Base-by-base conservation (phyloP, 1,140 invertebrate species). In the Listronotus oregonensis region DNA sequence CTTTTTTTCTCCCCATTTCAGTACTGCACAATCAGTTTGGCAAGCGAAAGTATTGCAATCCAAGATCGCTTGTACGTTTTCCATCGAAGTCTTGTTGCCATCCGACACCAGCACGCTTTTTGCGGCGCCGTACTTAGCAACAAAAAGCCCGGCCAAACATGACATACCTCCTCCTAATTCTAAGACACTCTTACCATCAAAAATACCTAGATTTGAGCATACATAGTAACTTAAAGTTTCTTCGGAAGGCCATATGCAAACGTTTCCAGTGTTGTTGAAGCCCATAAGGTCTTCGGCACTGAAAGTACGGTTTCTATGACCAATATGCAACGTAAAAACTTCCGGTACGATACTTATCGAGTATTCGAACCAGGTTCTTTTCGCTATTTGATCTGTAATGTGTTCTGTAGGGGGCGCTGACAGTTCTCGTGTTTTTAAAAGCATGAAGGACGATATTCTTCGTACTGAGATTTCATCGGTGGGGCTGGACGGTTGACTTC, bases 201-300 rank as follows among this genome's bases (percentile, higher is more conserved):
- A 93, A 15, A 87, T 76, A 4, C 82, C 67, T 40, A 83, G 78
- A 76, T 94, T 89, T 67, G 85, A 84, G 37, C 92, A 79, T 63
- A 89, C 83, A 76, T 91, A 89, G 71, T 90, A 89, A 2, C 90
- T 85, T 27, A 95, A 77, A 8, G 93, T 89, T 79, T 94, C 92
- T 79, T 95, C 93, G 5, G 92, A 93, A 9, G 92, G 92, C 93
- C 93, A 95, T 2, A 95, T 87, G 80, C 92, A 93, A 3, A 95
- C 86, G 79, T 94, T 95, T n/a, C 93, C 93, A 1, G 93, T 95
- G 71, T 94, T 94, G 77, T 95, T 94, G 80, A 94, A 94, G 1
- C 92, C 92, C 77, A 89, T 88, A 18, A 95, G 79, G 71, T 90
- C 87, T 69, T 83, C 85, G 4, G 88, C 86, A 0, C 87, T 89